Base-by-base conservation (phyloP, 2,888 invertebrate genomes). In the Epinotia bilunana region DNA sequence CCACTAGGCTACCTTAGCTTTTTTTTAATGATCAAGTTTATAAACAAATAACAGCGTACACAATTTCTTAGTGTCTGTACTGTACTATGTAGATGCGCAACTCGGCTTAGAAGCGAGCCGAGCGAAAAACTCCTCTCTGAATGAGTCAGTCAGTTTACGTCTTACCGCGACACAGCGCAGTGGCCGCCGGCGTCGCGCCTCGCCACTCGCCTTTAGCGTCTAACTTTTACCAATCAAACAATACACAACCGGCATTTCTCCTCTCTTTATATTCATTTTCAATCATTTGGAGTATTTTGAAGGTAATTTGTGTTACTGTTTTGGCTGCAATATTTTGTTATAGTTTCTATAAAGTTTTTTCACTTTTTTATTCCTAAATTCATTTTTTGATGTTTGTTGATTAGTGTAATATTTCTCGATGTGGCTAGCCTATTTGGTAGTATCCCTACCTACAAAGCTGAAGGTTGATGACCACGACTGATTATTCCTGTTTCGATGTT, bases 101-200 rank as follows among this genome's bases (percentile, higher is more conserved):
- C 64, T 60, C 68, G 46, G 70, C 28, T 72, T 46, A 67, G 70
- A 28, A 46, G 46, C 13, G 69, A 68, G 53, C n/a, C 3, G 70
- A 61, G 43, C 43, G 71, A 71, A 65, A 60, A 65, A 60, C 74
- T 64, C 49, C 13, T 71, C 65, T 65, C 70, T 16, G 73, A 63
- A 43, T 70, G 75, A 73, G 57, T 75, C 74, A 65, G 62, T 80
- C 85, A 86, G 86, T 86, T 43, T 62, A 79, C 77, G 74, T 69
- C 72, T 64, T 78, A 78, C 83, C 84, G 85, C 83, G 83, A 79
- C 73, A 74, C 79, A 75, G 84, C 77, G 76, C 78, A 82, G 81
- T 69, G 74, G 80, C 71, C 79, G 80, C 78, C 53, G 53, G 53
- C n/a, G 53, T n/a, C 80, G 39, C 39, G 39, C 83, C 53, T 16